A percentile compares a stretch with the other conserved stretches of the same genome.
phyloP scores from a whole-genome alignment of 1,140 invertebrate genomes.

The Cyclargus thomasi region DNA sequence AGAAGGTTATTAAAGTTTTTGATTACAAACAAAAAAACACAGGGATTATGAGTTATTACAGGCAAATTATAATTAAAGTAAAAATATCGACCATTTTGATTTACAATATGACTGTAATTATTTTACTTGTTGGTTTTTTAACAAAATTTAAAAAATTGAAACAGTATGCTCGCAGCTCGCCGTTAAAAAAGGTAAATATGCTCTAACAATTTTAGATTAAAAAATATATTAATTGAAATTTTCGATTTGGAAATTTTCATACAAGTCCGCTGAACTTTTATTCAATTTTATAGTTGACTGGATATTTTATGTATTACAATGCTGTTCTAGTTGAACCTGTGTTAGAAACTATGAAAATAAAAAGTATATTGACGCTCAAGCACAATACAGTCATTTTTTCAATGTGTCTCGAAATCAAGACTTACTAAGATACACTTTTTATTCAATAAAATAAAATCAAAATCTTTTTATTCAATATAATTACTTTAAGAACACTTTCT shows the following conservation, averaged over 20 bases:
- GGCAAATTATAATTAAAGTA: not conserved
- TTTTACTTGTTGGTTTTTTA: slow-evolving; percentile 9
- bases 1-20: too few relatives aligned
- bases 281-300: not conserved
- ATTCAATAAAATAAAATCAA: too few relatives aligned
- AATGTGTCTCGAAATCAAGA: too few relatives aligned
- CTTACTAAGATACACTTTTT: too few relatives aligned
- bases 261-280: not conserved
- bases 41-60: not conserved
- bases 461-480: too few relatives aligned
- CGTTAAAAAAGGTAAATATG: not conserved
- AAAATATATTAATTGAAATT: slow-evolving; percentile 1
- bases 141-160: not conserved
- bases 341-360: too few relatives aligned
- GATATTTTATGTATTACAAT: not conserved
- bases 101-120: not conserved
- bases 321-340: too few relatives aligned
- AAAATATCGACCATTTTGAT: not conserved
- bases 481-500: too few relatives aligned
- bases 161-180: not conserved
- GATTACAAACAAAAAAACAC: not conserved
- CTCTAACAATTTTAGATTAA: slow-evolving; percentile 3
- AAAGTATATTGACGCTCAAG: too few relatives aligned
- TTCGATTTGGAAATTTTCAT: not conserved
- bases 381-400: too few relatives aligned